A percentile compares a stretch with the other conserved stretches of the same genome.
phyloP scores from a whole-genome alignment of 2,113 vertebrate species.

The Anoplopoma fimbria region DNA sequence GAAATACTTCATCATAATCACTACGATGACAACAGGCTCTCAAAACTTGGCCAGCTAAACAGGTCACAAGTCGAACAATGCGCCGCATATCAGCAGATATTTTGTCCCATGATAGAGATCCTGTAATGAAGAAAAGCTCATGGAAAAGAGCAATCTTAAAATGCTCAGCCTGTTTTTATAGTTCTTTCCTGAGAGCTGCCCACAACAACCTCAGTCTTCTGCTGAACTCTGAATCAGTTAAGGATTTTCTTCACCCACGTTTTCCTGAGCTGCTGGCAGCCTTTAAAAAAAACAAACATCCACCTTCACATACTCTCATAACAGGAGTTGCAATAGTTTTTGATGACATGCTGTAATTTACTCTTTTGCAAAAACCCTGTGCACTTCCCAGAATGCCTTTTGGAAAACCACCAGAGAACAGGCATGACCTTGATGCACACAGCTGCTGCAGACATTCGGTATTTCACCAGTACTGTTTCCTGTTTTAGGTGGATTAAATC shows the following conservation, averaged over 20 bases:
- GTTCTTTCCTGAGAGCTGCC: neutral
- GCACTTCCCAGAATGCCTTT: neutral
- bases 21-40: slow-evolving; percentile 46
- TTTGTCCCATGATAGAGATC: neutral
- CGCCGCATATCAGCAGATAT: slow-evolving; percentile 5
- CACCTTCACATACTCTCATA: neutral
- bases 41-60: slow-evolving; percentile 43
- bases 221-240: neutral
- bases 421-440: neutral
- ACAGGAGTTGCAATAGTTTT: neutral
- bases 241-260: slow-evolving; percentile 18
- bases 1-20: slow-evolving; percentile 49
- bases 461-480: neutral
- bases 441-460: neutral
- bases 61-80: slow-evolving; percentile 38
- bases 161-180: neutral
- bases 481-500: neutral
- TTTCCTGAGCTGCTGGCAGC: slow-evolving; percentile 11
- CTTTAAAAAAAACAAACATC: slow-evolving; percentile 11
- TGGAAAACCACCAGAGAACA: neutral
- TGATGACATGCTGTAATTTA: slow-evolving; percentile 17
- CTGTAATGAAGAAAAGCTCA: neutral
- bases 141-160: neutral
- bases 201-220: neutral
- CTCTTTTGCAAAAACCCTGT: neutral